A percentile compares a stretch with the other conserved stretches of the same genome.
Conservation (phyloP, 2,888 invertebrate species). For the Cephus nigrinus region DNA sequence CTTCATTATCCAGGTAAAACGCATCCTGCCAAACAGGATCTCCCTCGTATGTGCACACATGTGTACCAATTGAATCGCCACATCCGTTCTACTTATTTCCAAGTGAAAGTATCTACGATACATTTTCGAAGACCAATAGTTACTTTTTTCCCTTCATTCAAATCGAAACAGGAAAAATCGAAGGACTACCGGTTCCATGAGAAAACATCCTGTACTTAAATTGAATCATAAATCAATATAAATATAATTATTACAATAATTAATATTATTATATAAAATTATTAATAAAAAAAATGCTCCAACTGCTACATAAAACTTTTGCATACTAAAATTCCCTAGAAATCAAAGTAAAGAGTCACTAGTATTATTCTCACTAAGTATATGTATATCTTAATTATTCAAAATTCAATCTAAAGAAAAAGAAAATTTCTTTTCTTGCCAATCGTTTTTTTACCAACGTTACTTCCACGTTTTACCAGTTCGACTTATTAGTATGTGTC, state of each 20-base stretch:
- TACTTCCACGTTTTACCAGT: neutral
- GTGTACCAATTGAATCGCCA: conserved; percentile 31
- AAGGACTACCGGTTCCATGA: neutral
- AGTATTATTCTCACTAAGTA: neutral
- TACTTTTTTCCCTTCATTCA: neutral
- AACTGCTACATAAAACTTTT: too few species aligned
- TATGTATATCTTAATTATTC: neutral
- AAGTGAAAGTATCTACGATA: conserved; percentile 40
- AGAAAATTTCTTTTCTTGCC: neutral
- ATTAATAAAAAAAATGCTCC: too few species aligned
- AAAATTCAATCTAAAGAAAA: neutral
- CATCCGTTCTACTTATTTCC: conserved; percentile 47
- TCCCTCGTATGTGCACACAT: neutral
- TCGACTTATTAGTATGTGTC: neutral
- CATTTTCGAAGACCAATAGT: neutral
- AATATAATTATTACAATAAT: too few species aligned
- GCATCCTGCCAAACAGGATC: neutral
- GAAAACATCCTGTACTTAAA: neutral
- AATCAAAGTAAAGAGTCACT: neutral
- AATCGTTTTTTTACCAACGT: neutral
- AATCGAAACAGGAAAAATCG: neutral
- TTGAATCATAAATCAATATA: neutral
- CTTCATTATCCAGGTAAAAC: neutral
- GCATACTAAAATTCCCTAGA: too few species aligned
- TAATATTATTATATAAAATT: too few species aligned